phyloP scores from a whole-genome alignment of 2,113 vertebrate genomes.

The Nothobranchius furzeri region DNA sequence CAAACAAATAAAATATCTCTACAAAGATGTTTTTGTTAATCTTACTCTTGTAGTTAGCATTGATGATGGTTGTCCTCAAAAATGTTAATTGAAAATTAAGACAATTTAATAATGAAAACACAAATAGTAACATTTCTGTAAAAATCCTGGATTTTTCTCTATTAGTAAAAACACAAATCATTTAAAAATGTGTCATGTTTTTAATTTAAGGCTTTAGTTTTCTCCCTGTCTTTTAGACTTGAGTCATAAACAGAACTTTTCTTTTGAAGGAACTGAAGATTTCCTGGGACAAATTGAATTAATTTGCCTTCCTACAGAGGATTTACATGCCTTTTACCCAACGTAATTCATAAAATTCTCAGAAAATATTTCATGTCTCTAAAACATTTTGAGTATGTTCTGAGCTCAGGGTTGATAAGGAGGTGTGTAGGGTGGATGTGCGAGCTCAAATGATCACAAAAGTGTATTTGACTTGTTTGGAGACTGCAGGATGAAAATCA shows the following conservation, averaged over 20 bases:
- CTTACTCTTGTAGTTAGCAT: no score
- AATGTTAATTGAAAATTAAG: no score
- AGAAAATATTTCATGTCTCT: background rate
- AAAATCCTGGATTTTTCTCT: no score
- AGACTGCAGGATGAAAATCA: background rate
- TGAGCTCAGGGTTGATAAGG: slow-evolving; percentile 8
- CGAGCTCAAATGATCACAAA: background rate
- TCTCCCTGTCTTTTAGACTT: background rate
- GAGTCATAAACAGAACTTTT: background rate
- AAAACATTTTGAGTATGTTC: background rate
- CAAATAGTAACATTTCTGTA: no score
- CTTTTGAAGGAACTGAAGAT: no score
- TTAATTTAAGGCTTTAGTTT: no score
- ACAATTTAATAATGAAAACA: no score
- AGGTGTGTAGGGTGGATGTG: slow-evolving; percentile 51
- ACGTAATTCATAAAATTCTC: background rate
- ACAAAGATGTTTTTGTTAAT: no score
- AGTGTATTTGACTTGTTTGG: background rate
- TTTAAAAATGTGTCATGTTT: no score
- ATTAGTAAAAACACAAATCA: no score
- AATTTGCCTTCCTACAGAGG: background rate
- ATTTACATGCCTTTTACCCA: background rate
- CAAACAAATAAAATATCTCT: no score
- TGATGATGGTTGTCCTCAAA: no score
- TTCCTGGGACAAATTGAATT: background rate